These are phyloP conservation scores for Vireo griseus DNA, from an alignment of 2,797 vertebrate genomes.

Conservation along the genomic window DNA sequence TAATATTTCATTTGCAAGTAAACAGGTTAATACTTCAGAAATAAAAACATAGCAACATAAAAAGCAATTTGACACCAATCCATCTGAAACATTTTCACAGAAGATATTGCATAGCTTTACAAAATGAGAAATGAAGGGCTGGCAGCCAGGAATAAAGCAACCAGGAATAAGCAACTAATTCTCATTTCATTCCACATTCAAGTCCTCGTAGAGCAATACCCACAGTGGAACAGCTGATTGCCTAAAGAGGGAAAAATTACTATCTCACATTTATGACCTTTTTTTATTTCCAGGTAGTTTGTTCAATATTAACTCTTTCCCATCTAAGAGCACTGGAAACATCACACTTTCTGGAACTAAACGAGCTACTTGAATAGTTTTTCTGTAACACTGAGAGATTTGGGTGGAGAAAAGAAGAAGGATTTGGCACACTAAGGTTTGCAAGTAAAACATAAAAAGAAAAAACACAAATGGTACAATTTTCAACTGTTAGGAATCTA, in stretches of 20 bases:
- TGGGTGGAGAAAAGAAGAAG: neutral
- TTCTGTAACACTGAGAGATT: neutral
- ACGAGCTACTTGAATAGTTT: neutral
- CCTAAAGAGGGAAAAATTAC: neutral
- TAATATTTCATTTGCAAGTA: neutral
- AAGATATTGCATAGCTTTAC: neutral
- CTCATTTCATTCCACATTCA: neutral
- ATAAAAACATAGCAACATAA: neutral
- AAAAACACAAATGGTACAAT: neutral
- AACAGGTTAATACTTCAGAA: neutral
- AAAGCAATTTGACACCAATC: neutral
- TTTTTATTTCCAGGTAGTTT: neutral
- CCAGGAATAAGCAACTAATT: neutral
- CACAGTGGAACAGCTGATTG: neutral
- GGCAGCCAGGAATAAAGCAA: neutral
- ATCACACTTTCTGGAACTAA: neutral
- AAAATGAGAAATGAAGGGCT: neutral
- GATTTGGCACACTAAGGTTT: neutral
- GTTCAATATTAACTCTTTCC: neutral
- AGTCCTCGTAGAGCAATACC: neutral
- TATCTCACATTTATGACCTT: neutral
- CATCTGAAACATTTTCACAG: neutral
- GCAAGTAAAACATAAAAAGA: neutral
- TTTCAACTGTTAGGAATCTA: neutral
- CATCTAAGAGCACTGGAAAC: neutral